Evolutionary conservation across 2,888 invertebrate genomes (phyloP), one percentile per base, ranked within the genome.

Genomic region (Eutolmus rufibarbis): DNA sequence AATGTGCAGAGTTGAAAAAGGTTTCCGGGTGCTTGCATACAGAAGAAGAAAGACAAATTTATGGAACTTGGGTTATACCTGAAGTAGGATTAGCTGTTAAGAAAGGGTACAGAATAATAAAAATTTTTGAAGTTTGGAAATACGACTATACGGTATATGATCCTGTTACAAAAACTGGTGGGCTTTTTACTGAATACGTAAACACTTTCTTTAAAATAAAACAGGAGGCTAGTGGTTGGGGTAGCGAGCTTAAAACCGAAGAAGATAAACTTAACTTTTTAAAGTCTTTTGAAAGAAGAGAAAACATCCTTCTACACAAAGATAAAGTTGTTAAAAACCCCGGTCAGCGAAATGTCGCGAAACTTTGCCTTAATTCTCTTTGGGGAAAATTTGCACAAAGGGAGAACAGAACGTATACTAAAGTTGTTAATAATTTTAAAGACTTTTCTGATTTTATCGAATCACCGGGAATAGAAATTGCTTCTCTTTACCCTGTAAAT

Each of bases 171-270:
- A 87, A 66, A 40, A 87, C 66, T 14, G 87, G 81, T 16, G 74
- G 87, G 9, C 57, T 87, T 40, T 87, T 87, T 23, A 81, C 81
- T 2, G 87, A 87, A 37, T 87, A 87, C 66, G 86, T 86, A 16
- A 78, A 86, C 77, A 86, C 86, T 19, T 86, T 86, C 9, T 76
- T 86, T 40, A 86, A 86, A 76, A 51, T 77, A 19, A 86, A 86
- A 78, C 86, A 86, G 8, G 56, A 86, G 37, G 78, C 86, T 23
- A 86, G 79, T 19, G 77, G 79, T 9, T 78, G 78, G 56, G 57
- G 56, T 31, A n/a, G 56, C 74, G 23, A 1, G 46, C 23, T 19
- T 40, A 16, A 40, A 51, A 51, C 31, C 5, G 46, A 51, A 46
- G 23, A 81, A 19, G 31, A 81, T 7, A 81, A 81, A 81, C 7